These are phyloP conservation scores for Chondrosia reniformis DNA, from an alignment of 37 sponge, comb jelly and placozoan genomes.

Conservation along the genomic window DNA sequence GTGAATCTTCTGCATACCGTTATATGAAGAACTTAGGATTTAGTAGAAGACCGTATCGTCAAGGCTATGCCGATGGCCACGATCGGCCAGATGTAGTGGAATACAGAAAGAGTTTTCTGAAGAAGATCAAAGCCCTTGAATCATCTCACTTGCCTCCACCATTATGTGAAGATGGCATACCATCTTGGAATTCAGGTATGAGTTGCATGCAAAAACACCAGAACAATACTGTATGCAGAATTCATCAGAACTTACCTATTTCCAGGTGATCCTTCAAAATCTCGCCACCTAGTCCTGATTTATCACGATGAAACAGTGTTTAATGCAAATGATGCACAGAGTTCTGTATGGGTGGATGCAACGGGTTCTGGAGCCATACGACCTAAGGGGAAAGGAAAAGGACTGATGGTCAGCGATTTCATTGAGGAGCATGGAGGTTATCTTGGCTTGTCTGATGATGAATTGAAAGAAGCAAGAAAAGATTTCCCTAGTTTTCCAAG, in stretches of 20 bases:
- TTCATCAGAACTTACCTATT: too few species aligned
- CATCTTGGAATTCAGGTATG: too few species aligned
- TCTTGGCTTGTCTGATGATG: background rate
- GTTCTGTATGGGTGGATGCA: too few species aligned
- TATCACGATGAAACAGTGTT: slow-evolving; percentile 34
- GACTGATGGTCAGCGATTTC: slow-evolving; percentile 37
- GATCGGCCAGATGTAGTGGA: background rate
- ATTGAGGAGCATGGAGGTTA: slow-evolving; percentile 32
- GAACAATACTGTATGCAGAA: too few species aligned
- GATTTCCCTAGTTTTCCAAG: background rate
- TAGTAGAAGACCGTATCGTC: too few species aligned
- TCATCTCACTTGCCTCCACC: background rate
- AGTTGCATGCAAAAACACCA: too few species aligned
- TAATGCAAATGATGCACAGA: slow-evolving; percentile 28
- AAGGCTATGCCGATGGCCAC: slow-evolving; percentile 2
- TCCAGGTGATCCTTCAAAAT: too few species aligned
- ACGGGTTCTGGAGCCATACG: too few species aligned
- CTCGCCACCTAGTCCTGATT: slow-evolving; percentile 9
- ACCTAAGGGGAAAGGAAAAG: slow-evolving; percentile 22
- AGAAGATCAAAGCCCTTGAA: background rate
- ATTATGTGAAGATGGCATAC: background rate
- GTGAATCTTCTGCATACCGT: background rate
- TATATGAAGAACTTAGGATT: background rate
- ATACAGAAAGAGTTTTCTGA: background rate
- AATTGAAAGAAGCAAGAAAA: background rate